phyloP scores from a whole-genome alignment of 1,140 invertebrate genomes.

The Drosophila albomicans region DNA sequence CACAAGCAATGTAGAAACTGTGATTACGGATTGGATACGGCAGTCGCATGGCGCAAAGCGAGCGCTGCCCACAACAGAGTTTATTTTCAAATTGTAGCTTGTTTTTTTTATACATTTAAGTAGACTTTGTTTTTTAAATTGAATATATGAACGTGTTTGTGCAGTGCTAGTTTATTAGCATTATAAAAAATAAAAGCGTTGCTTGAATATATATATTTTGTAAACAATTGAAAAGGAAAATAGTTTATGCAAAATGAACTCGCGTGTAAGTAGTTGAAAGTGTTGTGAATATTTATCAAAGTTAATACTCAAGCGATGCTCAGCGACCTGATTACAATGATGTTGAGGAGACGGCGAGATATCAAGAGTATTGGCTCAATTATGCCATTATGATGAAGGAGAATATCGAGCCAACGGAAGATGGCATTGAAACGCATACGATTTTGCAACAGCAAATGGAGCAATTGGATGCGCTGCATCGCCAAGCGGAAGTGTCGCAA shows the following conservation, averaged over 20 bases:
- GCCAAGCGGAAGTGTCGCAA: neutral
- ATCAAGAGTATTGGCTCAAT: neutral
- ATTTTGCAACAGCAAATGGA: neutral
- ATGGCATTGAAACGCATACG: neutral
- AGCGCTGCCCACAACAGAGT: conserved; percentile 9
- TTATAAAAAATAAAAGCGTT: neutral
- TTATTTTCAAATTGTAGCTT: conserved; percentile 3
- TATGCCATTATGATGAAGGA: neutral
- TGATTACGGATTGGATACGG: conserved; percentile 43
- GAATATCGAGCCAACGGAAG: neutral
- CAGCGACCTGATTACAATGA: neutral
- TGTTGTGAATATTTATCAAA: neutral
- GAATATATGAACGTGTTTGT: neutral
- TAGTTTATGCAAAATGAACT: neutral
- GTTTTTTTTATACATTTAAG: neutral
- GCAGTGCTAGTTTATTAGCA: no score
- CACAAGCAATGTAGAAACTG: neutral
- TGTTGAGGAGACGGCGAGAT: neutral
- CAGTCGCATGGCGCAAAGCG: conserved; percentile 25
- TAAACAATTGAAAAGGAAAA: neutral
- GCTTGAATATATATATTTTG: neutral
- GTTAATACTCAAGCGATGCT: neutral
- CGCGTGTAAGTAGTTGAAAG: neutral
- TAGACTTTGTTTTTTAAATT: neutral
- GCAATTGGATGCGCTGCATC: neutral